Evolutionary conservation across 2,113 vertebrate genomes (phyloP), one percentile per base, ranked within the genome.

Genomic region (Paralichthys olivaceus): DNA sequence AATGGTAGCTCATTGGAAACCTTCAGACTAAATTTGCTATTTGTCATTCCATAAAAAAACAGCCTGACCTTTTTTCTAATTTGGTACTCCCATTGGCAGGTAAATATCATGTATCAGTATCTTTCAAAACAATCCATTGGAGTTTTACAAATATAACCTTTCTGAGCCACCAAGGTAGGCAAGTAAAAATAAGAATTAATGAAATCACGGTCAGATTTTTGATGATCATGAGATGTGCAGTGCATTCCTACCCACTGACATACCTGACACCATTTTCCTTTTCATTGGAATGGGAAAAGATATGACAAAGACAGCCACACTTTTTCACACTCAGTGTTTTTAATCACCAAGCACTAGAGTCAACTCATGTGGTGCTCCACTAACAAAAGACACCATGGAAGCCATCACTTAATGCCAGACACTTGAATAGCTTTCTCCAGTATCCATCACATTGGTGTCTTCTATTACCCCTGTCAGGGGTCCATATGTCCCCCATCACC

Each of bases 361-460:
- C 20, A 14, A n/a, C 43, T 34, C 15, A 28, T 55, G 12, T 25
- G 43, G 7, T 25, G 45, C 22, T 37, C 25, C 58, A 20, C 14
- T 17, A 14, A 77, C 64, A 75, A 62, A 73, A 29, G 63, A 72
- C 43, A 71, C 74, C 15, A 47, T 70, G 45, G 55, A 68, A 70
- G 40, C n/a, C 55, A 72, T 83, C 58, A 84, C 25, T 74, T 43
- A 54, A 70, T 22, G 61, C 28, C 67, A 58, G 68, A 76, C 64
- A n/a, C 25, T 64, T 69, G 32, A 79, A 85, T 61, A 66, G 82
- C 86, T 84, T 81, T 61, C 54, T 70, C 19, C 66, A 43, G 57
- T 29, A 64, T 72, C 43, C 25, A 53, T 77, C 28, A 60, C 51
- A 14, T 65, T 73, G 70, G 82, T 72, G 68, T 79, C 70, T 77